Evolutionary conservation across 2,797 vertebrate species (phyloP).

Genomic region (Triplophysa bombifrons): DNA sequence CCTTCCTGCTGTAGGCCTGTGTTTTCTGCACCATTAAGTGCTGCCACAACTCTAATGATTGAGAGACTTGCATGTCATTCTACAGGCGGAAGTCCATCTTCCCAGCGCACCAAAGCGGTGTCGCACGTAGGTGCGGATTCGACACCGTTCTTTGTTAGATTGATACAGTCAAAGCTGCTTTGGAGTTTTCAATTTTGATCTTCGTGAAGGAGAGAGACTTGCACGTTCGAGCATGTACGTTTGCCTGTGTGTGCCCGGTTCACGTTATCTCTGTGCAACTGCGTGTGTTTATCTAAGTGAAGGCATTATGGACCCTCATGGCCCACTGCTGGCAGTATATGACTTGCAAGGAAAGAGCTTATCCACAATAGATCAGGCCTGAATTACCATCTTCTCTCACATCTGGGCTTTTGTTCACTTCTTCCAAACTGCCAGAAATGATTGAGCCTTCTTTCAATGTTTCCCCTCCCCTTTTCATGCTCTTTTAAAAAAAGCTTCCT

Average conservation of each 20-base stretch:
- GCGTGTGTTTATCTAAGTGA: slow-evolving; percentile 55
- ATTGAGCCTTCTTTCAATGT: slow-evolving; percentile 77
- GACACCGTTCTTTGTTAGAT: neutral
- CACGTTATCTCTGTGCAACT: slow-evolving; percentile 39
- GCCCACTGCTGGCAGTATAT: slow-evolving; percentile 78
- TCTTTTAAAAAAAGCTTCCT: slow-evolving; percentile 71
- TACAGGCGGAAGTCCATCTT: slow-evolving; percentile 58
- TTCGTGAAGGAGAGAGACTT: neutral
- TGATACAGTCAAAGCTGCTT: neutral
- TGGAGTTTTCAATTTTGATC: neutral
- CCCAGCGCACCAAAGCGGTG: slow-evolving; percentile 51
- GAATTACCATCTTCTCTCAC: slow-evolving; percentile 88
- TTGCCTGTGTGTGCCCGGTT: slow-evolving; percentile 1
- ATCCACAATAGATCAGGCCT: slow-evolving; percentile 82
- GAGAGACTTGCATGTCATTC: slow-evolving; percentile 56
- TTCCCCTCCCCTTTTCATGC: slow-evolving; percentile 69
- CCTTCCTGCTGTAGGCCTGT: slow-evolving; percentile 66
- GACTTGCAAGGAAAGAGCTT: slow-evolving; percentile 83
- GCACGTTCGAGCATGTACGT: slow-evolving; percentile 19
- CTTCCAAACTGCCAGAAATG: slow-evolving; percentile 82
- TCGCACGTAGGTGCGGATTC: slow-evolving; percentile 49
- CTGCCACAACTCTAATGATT: slow-evolving; percentile 69
- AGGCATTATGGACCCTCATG: slow-evolving; percentile 55
- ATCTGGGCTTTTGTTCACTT: slow-evolving; percentile 84
- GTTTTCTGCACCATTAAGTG: slow-evolving; percentile 81